These are phyloP conservation scores for Enoplolaimus lenunculus DNA, from an alignment of 2,888 invertebrate genomes.

Conservation along the genomic window DNA sequence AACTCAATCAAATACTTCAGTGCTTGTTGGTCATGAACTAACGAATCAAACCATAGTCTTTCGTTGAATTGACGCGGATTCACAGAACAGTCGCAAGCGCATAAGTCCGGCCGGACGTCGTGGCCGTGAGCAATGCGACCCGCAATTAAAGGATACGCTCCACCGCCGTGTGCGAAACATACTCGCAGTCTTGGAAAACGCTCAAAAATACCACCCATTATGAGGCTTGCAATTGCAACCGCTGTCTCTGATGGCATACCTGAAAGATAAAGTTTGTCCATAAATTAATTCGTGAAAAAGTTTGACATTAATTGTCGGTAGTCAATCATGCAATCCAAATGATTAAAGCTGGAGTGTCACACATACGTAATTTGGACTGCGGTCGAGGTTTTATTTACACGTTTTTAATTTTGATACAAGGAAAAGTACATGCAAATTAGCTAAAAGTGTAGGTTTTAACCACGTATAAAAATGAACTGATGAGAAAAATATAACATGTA, in stretches of 20 bases:
- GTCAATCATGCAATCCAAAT: too few species aligned
- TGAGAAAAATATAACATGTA: too few species aligned
- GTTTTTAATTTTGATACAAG: too few species aligned
- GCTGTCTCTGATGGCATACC: constrained; percentile 51
- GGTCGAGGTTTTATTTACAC: too few species aligned
- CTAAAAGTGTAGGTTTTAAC: too few species aligned
- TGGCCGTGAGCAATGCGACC: constrained; percentile 48
- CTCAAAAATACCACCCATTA: constrained; percentile 49
- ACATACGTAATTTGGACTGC: too few species aligned
- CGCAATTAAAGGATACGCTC: constrained; percentile 48
- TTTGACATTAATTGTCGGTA: too few species aligned
- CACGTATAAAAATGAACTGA: too few species aligned
- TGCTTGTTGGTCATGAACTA: constrained; percentile 47
- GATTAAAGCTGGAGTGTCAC: too few species aligned
- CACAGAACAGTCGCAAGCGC: constrained; percentile 44
- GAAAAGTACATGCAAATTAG: too few species aligned
- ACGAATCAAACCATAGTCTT: constrained; percentile 46
- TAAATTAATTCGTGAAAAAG: constrained; percentile 16
- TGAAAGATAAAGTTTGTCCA: too few species aligned
- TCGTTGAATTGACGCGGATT: constrained; percentile 44
- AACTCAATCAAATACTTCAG: constrained; percentile 44
- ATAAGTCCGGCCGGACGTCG: constrained; percentile 47
- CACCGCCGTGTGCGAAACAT: constrained; percentile 49
- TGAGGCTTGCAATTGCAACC: constrained; percentile 46
- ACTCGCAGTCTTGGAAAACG: constrained; percentile 46